Base-by-base conservation (phyloP, 2,113 vertebrate species). In the Brachypodius melanocephalos region DNA sequence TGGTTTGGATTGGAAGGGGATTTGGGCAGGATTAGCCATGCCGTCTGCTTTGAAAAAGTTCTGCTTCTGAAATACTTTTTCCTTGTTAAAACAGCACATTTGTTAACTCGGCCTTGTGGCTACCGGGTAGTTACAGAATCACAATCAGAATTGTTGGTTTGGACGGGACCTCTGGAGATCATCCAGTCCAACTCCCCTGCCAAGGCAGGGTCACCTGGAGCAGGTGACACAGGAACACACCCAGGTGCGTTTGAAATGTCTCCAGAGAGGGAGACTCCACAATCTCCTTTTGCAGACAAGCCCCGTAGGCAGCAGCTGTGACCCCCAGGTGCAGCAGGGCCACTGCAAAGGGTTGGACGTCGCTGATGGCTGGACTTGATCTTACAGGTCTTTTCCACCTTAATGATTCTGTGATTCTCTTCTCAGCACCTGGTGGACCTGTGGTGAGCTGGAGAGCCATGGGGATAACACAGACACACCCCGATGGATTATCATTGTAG, bases 261-360 rank as follows among this genome's bases (percentile, higher is more conserved):
- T 38, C 19, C 38, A 17, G 77, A 20, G 52, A 24, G 7, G 9
- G 26, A 36, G 2, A 34, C 20, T 29, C 51, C 76, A 28, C 43
- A 13, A 5, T 15, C 58, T 73, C 31, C 31, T 38, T 40, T 43
- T 19, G 51, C n/a, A 38, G 62, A 18, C 29, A 3, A n/a, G 34
- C 14, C 32, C 20, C 0, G 0, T 2, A 10, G 8, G 61, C 21
- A 63, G 38, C 43, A 36, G 43, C 43, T 63, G 17, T 28, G 6
- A 8, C 21, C 19, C 5, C 5, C 46, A 24, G 4, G 25, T 20
- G 58, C 14, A 12, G 26, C 51, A 15, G 17, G 22, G 49, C n/a
- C 17, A 0, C 40, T 11, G 61, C 25, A 32, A 45, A 45, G 15
- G 4, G 4, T 4, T 38, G 59, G 36, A 19, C 0, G 0, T 36